A percentile compares a stretch with the other conserved stretches of the same genome.
Conservation (phyloP, 2,113 vertebrate genomes). For the Pandion haliaetus region DNA sequence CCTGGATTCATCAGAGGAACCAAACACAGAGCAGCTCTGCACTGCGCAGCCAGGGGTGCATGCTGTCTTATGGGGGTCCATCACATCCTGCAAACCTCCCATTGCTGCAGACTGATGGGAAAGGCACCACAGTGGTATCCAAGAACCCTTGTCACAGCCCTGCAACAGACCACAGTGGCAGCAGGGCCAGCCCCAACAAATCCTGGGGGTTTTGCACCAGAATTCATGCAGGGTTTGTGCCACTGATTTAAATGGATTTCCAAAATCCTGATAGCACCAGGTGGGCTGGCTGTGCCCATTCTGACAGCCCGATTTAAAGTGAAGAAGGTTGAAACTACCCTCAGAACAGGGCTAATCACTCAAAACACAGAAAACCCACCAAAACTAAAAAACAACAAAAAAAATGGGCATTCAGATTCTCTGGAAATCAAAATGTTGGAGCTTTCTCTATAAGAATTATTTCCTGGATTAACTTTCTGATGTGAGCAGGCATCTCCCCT, state of each 20-base stretch:
- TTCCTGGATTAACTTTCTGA: background rate
- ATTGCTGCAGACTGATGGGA: background rate
- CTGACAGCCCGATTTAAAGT: background rate
- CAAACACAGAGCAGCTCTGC: background rate
- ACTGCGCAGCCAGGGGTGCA: background rate
- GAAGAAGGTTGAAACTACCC: background rate
- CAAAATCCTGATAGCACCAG: background rate
- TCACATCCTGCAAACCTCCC: background rate
- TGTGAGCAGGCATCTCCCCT: background rate
- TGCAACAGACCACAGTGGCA: background rate
- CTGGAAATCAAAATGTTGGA: background rate
- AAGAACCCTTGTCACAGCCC: background rate
- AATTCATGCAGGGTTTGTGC: background rate
- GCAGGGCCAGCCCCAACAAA: background rate
- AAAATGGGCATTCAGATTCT: background rate
- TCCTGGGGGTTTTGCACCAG: background rate
- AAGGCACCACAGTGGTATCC: background rate
- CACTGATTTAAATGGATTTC: background rate
- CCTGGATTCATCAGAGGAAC: background rate
- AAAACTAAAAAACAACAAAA: background rate
- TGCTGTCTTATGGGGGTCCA: accelerated
- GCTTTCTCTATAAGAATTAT: background rate
- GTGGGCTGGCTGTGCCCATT: background rate
- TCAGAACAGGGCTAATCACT: background rate
- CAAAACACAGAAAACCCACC: background rate